Conservation (phyloP, 2,888 invertebrate genomes). For the Vesta saturnalis region DNA sequence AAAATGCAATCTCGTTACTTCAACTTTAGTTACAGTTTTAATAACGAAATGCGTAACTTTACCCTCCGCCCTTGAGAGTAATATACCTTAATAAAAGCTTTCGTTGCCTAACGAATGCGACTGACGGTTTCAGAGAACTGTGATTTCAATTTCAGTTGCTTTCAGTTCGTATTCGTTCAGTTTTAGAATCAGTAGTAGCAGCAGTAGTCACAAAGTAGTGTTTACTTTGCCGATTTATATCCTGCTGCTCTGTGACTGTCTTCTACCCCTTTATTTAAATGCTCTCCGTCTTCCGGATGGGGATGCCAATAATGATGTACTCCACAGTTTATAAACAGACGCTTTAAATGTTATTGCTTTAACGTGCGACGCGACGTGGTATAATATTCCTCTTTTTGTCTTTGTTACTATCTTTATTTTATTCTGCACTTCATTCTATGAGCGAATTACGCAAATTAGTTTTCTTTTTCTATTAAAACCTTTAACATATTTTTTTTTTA, state of each 20-base stretch:
- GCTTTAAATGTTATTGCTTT: slow-evolving; percentile 32
- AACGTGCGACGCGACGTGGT: too few species aligned
- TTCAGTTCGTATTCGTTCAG: slow-evolving; percentile 52
- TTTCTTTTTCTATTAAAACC: too few species aligned
- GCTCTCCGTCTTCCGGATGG: slow-evolving; percentile 45
- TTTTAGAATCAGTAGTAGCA: slow-evolving; percentile 45
- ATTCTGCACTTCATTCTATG: too few species aligned
- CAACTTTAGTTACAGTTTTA: slow-evolving; percentile 28
- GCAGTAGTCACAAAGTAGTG: slow-evolving; percentile 53
- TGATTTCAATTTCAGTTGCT: slow-evolving; percentile 52
- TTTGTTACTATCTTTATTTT: too few species aligned
- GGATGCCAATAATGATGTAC: slow-evolving; percentile 44
- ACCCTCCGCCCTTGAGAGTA: slow-evolving; percentile 32
- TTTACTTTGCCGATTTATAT: slow-evolving; percentile 56
- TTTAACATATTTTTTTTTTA: too few species aligned
- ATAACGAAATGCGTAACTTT: slow-evolving; percentile 25
- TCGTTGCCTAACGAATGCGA: slow-evolving; percentile 35
- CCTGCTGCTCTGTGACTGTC: slow-evolving; percentile 49
- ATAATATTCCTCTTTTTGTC: too few species aligned
- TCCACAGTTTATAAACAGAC: slow-evolving; percentile 41
- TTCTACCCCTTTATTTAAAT: slow-evolving; percentile 52
- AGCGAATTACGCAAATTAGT: too few species aligned
- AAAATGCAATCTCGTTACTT: slow-evolving; percentile 14
- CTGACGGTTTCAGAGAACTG: slow-evolving; percentile 38
- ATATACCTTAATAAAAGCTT: slow-evolving; percentile 37